These are phyloP conservation scores for Bergia puertoricense DNA, from an alignment of 92 coral and sea anemone species.

Conservation along the genomic window DNA sequence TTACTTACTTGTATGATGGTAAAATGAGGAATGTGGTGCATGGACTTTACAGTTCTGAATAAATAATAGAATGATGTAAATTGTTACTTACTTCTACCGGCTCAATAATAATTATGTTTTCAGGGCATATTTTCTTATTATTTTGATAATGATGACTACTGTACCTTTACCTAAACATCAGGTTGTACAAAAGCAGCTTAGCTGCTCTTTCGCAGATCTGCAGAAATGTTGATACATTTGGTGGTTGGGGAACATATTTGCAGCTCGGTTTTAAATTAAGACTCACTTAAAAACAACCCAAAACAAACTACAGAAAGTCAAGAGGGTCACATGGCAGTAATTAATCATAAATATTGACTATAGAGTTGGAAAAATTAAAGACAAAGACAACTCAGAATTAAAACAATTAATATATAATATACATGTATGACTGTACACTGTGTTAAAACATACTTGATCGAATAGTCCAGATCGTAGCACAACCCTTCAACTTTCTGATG, in stretches of 20 bases:
- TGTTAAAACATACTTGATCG: conserved; percentile 69
- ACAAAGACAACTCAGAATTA: not conserved
- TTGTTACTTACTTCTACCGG: not conserved
- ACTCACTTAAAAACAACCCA: not conserved
- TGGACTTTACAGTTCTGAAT: conserved; percentile 77
- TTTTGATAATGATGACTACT: no score
- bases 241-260: no score
- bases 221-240: no score
- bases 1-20: conserved; percentile 82
- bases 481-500: conserved; percentile 78
- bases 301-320: no score
- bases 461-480: conserved; percentile 91
- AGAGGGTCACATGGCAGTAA: no score
- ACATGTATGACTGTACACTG: not conserved
- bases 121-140: no score
- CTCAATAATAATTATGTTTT: no score
- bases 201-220: no score
- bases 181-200: no score
- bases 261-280: no score
- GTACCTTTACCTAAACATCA: no score
- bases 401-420: not conserved
- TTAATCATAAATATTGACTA: no score
- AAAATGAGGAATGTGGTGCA: conserved; percentile 80
- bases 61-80: not conserved
- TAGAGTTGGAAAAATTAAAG: not conserved